These are phyloP conservation scores for Campylomormyrus numenius DNA, from an alignment of 2,113 vertebrate genomes.

Conservation along the genomic window DNA sequence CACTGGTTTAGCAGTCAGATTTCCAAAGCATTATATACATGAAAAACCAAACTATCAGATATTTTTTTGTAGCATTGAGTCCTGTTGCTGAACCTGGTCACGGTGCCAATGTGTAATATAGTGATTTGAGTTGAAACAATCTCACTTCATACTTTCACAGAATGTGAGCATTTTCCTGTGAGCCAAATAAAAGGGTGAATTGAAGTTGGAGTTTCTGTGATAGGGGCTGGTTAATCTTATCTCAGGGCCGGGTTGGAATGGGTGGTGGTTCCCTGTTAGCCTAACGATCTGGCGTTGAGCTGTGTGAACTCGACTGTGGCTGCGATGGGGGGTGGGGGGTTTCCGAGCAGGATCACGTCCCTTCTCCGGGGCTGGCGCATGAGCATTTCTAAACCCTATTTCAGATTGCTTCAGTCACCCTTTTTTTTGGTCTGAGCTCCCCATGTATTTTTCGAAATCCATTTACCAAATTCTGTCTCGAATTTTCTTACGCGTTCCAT, in stretches of 20 bases:
- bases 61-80: neutral
- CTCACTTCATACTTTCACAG: neutral
- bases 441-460: neutral
- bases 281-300: neutral
- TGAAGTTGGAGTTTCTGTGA: neutral
- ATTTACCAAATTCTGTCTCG: neutral
- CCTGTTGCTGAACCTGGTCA: neutral
- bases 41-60: neutral
- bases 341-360: neutral
- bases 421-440: neutral
- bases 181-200: neutral
- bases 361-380: neutral
- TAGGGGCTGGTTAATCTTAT: neutral
- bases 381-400: neutral
- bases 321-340: neutral
- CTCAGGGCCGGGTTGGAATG: neutral
- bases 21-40: neutral
- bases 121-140: neutral
- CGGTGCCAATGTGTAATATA: neutral
- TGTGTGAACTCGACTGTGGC: neutral
- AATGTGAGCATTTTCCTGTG: neutral
- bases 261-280: neutral
- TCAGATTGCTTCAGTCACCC: neutral
- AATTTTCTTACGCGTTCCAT: neutral
- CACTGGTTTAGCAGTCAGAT: neutral